Conservation (phyloP, 2,113 vertebrate genomes). For the Struthio camelus region DNA sequence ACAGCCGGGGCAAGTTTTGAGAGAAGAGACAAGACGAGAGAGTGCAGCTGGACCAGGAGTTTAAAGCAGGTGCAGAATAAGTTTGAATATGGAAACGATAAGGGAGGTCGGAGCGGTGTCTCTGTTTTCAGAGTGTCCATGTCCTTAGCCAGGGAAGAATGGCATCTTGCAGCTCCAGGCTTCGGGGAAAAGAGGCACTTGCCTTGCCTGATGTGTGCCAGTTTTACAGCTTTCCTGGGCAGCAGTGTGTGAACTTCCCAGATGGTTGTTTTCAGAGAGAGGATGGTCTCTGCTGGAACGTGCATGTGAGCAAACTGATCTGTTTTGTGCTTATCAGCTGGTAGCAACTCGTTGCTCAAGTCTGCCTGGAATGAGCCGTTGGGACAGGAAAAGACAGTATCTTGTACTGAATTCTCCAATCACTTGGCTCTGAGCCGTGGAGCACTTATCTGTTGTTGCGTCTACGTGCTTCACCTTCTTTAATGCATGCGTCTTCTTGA, state of each 20-base stretch:
- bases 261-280: background rate
- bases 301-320: background rate
- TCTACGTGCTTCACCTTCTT: rapidly evolving
- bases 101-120: background rate
- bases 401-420: rapidly evolving
- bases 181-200: background rate
- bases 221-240: background rate
- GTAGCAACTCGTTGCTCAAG: background rate
- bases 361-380: background rate
- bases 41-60: background rate
- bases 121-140: background rate
- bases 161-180: background rate
- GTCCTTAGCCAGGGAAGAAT: background rate
- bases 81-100: rapidly evolving
- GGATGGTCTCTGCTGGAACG: background rate
- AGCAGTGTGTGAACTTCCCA: background rate
- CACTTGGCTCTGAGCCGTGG: background rate
- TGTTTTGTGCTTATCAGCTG: background rate
- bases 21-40: background rate
- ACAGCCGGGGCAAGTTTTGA: background rate
- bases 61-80: background rate
- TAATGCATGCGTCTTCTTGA: rapidly evolving
- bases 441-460: too few species aligned
- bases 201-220: rapidly evolving
- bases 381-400: background rate